Evolutionary conservation across 2,113 vertebrate species (phyloP), one percentile per base, ranked within the genome.

Genomic region (Microcebus lehilahytsara): DNA sequence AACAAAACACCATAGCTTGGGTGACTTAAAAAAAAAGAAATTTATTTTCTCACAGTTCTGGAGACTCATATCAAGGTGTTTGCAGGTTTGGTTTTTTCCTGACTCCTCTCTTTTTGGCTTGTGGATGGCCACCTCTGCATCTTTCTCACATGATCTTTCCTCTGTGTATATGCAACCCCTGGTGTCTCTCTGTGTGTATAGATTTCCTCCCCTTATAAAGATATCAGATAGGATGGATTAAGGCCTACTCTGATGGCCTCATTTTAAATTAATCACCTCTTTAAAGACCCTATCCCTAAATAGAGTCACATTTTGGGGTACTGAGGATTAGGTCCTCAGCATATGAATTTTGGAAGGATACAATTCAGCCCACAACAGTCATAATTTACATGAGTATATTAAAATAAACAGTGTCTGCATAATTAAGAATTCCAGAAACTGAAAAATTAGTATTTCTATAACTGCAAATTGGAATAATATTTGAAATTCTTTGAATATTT

Each of bases 401-500:
- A 62, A 58, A 83, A 95, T 72, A n/a, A 25, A 75, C 25, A 77
- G 30, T 4, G 64, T 42, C 9, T 22, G n/a, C 51, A 5, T 66
- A 83, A 66, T 83, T 22, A 94, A 62, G 30, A 46, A 83, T 94
- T 64, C 11, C 23, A 84, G 30, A 90, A 95, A 58, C 17, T 32
- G 30, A 95, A 25, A 66, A 89, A 30, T n/a, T 56, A 89, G 20
- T 75, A 30, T 58, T 75, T 67, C 58, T 42, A 30, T n/a, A 9
- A 64, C 56, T 89, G 19, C 58, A 13, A 25, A 72, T 13, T 13
- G 37, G 71, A 12, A 72, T 72, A 40, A 72, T 72, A 80, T 9
- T 94, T 81, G 17, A 13, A 88, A 25, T 88, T 93, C 23, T 60
- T 88, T 89, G 56, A 81, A 42, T 67, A 86, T 86, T 93, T 78